Conservation (phyloP, 2,113 vertebrate species). For the Misgurnus mizolepis region DNA sequence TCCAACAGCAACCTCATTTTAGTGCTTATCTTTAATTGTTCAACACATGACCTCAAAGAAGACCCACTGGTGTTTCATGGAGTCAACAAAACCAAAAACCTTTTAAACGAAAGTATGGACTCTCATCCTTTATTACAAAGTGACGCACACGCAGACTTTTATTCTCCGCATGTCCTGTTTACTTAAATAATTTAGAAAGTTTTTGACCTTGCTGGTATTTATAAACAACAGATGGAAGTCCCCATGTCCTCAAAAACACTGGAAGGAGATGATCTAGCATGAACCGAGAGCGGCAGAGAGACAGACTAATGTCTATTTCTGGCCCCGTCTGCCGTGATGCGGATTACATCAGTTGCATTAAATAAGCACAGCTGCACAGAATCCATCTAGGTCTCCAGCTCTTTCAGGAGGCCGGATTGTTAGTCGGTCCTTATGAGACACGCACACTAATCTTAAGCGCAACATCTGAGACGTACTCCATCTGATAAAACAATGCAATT, state of each 20-base stretch:
- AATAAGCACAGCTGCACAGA: slow-evolving; percentile 44
- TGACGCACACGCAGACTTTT: slow-evolving; percentile 17
- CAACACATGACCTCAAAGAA: slow-evolving; percentile 51
- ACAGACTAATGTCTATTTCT: slow-evolving; percentile 42
- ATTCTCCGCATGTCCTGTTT: slow-evolving; percentile 58
- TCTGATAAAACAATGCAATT: slow-evolving; percentile 40
- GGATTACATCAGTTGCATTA: slow-evolving; percentile 49
- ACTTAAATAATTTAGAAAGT: slow-evolving; percentile 41
- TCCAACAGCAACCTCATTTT: slow-evolving; percentile 47
- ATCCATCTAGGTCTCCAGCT: slow-evolving; percentile 37
- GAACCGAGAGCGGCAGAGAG: not conserved
- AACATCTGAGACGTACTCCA: slow-evolving; percentile 7
- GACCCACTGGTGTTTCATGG: slow-evolving; percentile 22
- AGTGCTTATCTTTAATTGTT: slow-evolving; percentile 53
- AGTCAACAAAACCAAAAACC: slow-evolving; percentile 18
- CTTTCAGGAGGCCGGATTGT: slow-evolving; percentile 38
- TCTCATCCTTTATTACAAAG: not conserved
- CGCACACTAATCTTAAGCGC: slow-evolving; percentile 20
- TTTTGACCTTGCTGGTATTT: slow-evolving; percentile 58
- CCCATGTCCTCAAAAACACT: slow-evolving; percentile 52
- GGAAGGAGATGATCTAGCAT: slow-evolving; percentile 19
- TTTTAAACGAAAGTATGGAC: slow-evolving; percentile 30
- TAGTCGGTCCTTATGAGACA: slow-evolving; percentile 10
- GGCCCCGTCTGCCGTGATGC: slow-evolving; percentile 23
- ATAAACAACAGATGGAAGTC: slow-evolving; percentile 59